phyloP scores from a whole-genome alignment of 2,113 vertebrate species.

The Megaleporinus macrocephalus region DNA sequence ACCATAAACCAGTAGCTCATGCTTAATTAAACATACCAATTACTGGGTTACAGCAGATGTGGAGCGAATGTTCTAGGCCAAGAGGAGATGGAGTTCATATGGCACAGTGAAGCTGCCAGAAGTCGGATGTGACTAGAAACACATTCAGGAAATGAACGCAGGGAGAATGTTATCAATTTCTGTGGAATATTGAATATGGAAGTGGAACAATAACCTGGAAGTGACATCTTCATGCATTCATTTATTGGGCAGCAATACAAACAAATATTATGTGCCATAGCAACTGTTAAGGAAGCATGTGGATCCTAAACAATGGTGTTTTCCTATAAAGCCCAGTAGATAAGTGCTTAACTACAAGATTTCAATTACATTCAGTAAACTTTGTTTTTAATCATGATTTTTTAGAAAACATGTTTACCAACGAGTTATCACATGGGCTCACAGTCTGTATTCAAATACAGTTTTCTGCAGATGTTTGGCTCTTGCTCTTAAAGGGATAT shows the following conservation, averaged over 20 bases:
- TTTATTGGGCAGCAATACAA: not conserved
- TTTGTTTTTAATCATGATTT: not conserved
- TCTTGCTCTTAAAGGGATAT: not conserved
- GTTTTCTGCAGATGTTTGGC: not conserved
- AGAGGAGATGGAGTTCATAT: constrained; percentile 8
- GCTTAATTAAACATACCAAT: constrained; percentile 51
- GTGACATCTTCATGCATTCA: not conserved
- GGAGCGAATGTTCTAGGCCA: constrained; percentile 15
- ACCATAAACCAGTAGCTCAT: constrained; percentile 55
- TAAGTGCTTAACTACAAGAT: not conserved
- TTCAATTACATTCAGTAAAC: constrained; percentile 18
- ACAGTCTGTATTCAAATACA: not conserved
- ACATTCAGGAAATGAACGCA: constrained; percentile 25
- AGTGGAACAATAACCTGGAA: not conserved
- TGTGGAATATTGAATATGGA: not conserved
- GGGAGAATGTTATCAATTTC: not conserved
- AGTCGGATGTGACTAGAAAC: constrained; percentile 24
- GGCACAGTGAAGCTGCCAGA: not conserved
- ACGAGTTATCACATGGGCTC: not conserved
- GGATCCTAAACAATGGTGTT: not conserved
- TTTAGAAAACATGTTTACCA: not conserved
- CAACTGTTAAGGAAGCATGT: not conserved
- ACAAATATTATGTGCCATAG: constrained; percentile 10
- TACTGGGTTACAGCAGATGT: constrained; percentile 47
- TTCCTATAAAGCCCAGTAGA: not conserved